Evolutionary conservation across 2,113 vertebrate genomes (phyloP).

Genomic region (Calyptommatus sinebrachiatus): DNA sequence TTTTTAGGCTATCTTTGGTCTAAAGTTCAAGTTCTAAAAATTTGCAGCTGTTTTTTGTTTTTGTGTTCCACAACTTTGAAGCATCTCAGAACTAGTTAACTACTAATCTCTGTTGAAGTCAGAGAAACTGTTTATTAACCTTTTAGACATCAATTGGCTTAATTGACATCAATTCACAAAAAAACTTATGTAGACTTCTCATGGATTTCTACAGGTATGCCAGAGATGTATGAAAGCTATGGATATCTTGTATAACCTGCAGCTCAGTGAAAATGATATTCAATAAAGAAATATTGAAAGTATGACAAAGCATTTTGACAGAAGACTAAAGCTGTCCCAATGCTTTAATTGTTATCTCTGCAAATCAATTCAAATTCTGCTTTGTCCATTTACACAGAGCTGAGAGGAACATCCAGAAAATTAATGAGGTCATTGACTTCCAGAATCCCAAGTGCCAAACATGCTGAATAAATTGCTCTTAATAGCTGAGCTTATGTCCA

Average conservation of each 20-base stretch:
- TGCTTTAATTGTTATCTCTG: neutral
- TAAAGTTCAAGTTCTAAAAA: no score
- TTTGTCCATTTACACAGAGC: neutral
- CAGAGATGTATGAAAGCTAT: neutral
- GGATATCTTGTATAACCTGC: neutral
- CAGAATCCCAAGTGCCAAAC: conserved; percentile 21
- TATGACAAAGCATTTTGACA: neutral
- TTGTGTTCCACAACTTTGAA: no score
- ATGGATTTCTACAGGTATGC: neutral
- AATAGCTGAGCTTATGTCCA: conserved; percentile 17
- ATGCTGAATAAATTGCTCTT: conserved; percentile 38
- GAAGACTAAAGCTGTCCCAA: neutral
- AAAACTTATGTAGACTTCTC: neutral
- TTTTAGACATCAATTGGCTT: neutral
- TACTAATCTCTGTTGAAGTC: neutral
- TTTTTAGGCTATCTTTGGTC: no score
- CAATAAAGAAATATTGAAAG: neutral
- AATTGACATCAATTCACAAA: neutral
- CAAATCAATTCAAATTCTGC: conserved; percentile 12
- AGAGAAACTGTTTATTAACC: no score
- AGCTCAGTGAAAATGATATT: neutral
- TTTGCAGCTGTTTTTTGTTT: no score
- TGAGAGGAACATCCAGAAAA: conserved; percentile 27
- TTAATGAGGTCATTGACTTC: conserved; percentile 29
- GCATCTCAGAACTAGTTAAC: neutral